A percentile compares a stretch with the other conserved stretches of the same genome.
Conservation (phyloP, 2,113 vertebrate genomes). For the Nothocercus julius region DNA sequence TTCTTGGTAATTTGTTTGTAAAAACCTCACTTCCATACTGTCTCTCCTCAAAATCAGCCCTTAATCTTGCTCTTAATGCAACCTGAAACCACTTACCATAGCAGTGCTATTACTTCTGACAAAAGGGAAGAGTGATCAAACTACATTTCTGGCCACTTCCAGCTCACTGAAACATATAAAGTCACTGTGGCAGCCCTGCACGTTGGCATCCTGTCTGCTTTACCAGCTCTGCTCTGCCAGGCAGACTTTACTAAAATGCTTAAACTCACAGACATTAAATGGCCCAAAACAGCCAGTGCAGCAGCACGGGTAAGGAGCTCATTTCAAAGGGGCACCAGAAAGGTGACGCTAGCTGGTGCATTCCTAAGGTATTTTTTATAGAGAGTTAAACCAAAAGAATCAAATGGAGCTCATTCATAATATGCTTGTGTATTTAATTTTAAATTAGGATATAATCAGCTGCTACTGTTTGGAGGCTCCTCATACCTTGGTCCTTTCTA, state of each 20-base stretch:
- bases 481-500: neutral
- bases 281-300: neutral
- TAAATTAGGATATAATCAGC: neutral
- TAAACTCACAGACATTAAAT: neutral
- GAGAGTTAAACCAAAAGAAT: neutral
- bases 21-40: conserved; percentile 15
- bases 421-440: neutral
- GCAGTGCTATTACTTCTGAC: neutral
- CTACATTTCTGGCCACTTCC: neutral
- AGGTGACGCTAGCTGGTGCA: neutral
- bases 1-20: neutral
- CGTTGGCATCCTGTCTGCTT: neutral
- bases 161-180: neutral
- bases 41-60: neutral
- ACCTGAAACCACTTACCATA: neutral
- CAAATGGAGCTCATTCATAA: neutral
- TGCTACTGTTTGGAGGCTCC: neutral
- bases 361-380: neutral
- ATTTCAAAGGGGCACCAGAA: neutral
- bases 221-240: neutral
- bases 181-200: neutral
- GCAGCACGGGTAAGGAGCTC: neutral
- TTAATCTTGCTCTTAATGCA: neutral
- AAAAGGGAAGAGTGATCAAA: neutral
- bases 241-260: neutral